Percentiles rank a stretch among this genome's conserved stretches.
These are phyloP conservation scores for Cydia fagiglandana DNA, from an alignment of 1,140 invertebrate genomes.

Conservation along the genomic window DNA sequence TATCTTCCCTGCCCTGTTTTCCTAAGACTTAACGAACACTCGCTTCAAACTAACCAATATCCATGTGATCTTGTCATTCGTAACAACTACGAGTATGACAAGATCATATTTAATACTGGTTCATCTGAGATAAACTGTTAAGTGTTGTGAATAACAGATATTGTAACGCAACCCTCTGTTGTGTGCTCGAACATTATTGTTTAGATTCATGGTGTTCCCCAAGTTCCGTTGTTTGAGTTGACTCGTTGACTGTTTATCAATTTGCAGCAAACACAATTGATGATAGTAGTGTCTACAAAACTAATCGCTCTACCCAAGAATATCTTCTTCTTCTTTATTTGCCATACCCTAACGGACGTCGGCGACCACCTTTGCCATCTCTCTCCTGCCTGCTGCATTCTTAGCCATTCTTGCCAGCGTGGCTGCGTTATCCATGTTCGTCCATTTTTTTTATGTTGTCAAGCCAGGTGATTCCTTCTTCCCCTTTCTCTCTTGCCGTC, in stretches of 20 bases:
- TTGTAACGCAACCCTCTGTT: background rate
- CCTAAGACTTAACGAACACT: background rate
- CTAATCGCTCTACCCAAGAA: background rate
- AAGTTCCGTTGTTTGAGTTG: slow-evolving; percentile 48
- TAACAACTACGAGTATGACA: background rate
- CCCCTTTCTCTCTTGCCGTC: too few relatives aligned
- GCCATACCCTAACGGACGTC: too few relatives aligned
- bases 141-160: background rate
- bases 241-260: slow-evolving; percentile 28
- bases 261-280: slow-evolving; percentile 5
- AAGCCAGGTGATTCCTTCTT: too few relatives aligned
- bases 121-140: background rate
- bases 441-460: too few relatives aligned
- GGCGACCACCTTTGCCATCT: too few relatives aligned
- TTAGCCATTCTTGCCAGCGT: too few relatives aligned
- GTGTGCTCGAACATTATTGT: background rate
- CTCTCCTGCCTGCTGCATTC: too few relatives aligned
- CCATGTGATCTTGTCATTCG: background rate
- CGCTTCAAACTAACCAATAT: background rate
- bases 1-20: slow-evolving; percentile 46
- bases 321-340: too few relatives aligned
- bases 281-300: slow-evolving; percentile 7
- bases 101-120: background rate
- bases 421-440: too few relatives aligned
- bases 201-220: background rate